Conservation (phyloP, 2,888 invertebrate genomes). For the Hofmannophila pseudospretella region DNA sequence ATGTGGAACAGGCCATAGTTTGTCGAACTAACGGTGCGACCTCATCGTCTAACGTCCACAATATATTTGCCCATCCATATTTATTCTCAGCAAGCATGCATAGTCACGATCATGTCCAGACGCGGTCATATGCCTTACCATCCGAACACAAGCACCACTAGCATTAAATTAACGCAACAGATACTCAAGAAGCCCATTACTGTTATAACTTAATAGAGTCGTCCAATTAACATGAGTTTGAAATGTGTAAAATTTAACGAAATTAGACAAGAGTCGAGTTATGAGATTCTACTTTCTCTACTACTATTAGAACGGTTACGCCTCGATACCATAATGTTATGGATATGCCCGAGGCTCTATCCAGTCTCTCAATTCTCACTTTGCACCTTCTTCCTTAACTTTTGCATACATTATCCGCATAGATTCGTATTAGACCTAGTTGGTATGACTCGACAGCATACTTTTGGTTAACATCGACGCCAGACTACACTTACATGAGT, state of each 20-base stretch:
- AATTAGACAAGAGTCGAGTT: constrained; percentile 1
- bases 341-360: constrained; percentile 1
- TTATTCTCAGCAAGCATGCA: no score
- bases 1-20: neutral
- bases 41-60: constrained; percentile 1
- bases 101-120: neutral
- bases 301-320: constrained; percentile 8
- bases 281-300: constrained; percentile 12
- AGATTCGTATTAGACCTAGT: no score
- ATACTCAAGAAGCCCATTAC: constrained; percentile 4
- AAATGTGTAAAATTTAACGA: constrained; percentile 6
- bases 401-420: neutral
- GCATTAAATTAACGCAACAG: neutral
- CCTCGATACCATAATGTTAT: neutral
- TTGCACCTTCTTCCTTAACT: neutral
- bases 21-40: constrained; percentile 13
- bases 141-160: neutral
- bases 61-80: constrained; percentile 1
- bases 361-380: neutral
- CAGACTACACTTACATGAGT: no score
- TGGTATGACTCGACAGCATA: no score
- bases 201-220: constrained; percentile 2
- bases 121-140: neutral
- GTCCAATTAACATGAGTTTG: constrained; percentile 7
- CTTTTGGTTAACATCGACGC: no score